Percentiles rank a stretch among this genome's conserved stretches.
Evolutionary conservation across 2,113 vertebrate genomes (phyloP).

Genomic region (Peromyscus maniculatus): DNA sequence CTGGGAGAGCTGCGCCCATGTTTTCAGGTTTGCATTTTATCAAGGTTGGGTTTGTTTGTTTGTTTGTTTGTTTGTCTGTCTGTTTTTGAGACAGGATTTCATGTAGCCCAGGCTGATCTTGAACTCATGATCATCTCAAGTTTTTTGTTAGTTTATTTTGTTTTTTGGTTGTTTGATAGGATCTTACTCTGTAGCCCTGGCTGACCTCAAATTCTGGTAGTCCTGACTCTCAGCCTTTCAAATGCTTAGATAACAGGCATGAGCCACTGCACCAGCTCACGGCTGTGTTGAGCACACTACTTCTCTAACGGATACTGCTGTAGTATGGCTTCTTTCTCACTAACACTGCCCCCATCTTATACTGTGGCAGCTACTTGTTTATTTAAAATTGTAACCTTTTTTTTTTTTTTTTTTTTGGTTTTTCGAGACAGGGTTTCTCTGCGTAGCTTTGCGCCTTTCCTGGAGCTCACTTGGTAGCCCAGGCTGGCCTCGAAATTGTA

Average conservation of each 20-base stretch:
- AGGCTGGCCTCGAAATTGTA: too few species aligned
- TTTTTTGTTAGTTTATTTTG: background rate
- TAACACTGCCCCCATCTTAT: background rate
- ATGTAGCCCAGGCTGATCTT: background rate
- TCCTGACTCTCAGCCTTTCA: background rate
- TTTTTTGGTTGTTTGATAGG: background rate
- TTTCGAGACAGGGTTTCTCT: too few species aligned
- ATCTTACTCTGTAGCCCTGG: background rate
- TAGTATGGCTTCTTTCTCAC: background rate
- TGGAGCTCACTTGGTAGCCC: too few species aligned
- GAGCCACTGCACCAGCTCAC: too few species aligned
- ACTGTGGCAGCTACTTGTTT: background rate
- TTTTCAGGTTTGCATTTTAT: constrained; percentile 16
- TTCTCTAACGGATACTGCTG: background rate
- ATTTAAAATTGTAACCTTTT: background rate
- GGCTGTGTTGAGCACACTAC: background rate
- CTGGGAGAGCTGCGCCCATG: background rate
- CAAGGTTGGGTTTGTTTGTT: background rate
- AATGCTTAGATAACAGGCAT: background rate
- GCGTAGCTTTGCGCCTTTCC: too few species aligned
- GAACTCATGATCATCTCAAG: background rate
- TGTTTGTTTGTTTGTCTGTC: background rate
- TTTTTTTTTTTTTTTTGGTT: too few species aligned
- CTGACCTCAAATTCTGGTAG: background rate
- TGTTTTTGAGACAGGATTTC: background rate